Evolutionary conservation across 2,113 vertebrate species (phyloP), one percentile per base, ranked within the genome.

Genomic region (Puma concolor): DNA sequence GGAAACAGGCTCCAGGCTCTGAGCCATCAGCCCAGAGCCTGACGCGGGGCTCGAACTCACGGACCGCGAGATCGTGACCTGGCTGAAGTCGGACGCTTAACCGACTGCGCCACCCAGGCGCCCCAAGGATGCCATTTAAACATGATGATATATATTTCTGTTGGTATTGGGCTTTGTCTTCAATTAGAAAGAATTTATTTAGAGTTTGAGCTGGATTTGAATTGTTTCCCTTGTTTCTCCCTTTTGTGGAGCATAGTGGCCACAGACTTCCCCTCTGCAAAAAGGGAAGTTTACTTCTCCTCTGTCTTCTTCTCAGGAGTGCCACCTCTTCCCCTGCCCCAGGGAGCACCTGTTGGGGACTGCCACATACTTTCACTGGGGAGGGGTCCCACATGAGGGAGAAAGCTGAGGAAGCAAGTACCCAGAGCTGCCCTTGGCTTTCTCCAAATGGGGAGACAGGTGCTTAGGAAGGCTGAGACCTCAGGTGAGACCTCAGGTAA

Each of bases 61-160:
- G n/a, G n/a, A n/a, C n/a, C n/a, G n/a, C n/a, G n/a, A n/a, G n/a
- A n/a, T n/a, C n/a, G n/a, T n/a, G n/a, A n/a, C n/a, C n/a, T n/a
- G n/a, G n/a, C n/a, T n/a, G n/a, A n/a, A n/a, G n/a, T n/a, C n/a
- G n/a, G n/a, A n/a, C n/a, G n/a, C n/a, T n/a, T n/a, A n/a, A n/a
- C n/a, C n/a, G n/a, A n/a, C n/a, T n/a, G n/a, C n/a, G n/a, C n/a
- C n/a, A n/a, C n/a, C n/a, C n/a, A n/a, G n/a, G n/a, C n/a, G n/a
- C n/a, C n/a, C n/a, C n/a, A 92, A 95, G 16, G 66, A 36, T 63
- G 27, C 3, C 25, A 64, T 91, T 97, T 94, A 92, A 60, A 89
- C 85, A 86, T 85, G 36, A 86, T 29, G 57, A 11, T 33, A 29
- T 96, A 19, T 50, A 36, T 91, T 93, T 76, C 81, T 93, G 74